Percentiles rank a stretch among this genome's conserved stretches.
phyloP scores from a whole-genome alignment of 2,113 vertebrate genomes.

The Eulemur macaco region DNA sequence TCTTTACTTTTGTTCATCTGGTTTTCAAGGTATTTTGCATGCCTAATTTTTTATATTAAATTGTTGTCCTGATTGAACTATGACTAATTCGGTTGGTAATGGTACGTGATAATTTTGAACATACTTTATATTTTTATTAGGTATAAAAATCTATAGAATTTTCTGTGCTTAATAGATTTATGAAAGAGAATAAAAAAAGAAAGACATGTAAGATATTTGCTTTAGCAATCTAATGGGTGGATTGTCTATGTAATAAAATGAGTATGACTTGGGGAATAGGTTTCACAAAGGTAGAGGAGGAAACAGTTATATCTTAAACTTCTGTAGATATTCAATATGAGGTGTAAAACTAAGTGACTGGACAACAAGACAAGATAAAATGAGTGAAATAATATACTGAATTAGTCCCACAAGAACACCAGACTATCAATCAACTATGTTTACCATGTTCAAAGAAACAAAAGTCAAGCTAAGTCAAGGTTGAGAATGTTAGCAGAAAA shows the following conservation, averaged over 20 bases:
- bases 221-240: too few species aligned
- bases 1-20: neutral
- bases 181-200: neutral
- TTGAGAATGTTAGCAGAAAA: neutral
- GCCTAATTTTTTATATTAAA: neutral
- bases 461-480: neutral
- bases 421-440: neutral
- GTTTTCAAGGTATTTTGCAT: neutral
- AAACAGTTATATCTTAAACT: neutral
- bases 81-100: neutral
- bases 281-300: neutral
- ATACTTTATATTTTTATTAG: neutral
- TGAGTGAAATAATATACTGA: neutral
- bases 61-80: neutral
- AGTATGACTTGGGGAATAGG: neutral
- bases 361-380: neutral
- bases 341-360: neutral
- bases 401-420: neutral
- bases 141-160: neutral
- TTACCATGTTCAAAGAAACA: neutral
- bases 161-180: neutral
- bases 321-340: neutral
- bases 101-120: neutral
- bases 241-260: neutral
- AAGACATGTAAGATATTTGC: neutral